phyloP scores from a whole-genome alignment of 2,888 invertebrate species.

The Argyresthia goedartella region DNA sequence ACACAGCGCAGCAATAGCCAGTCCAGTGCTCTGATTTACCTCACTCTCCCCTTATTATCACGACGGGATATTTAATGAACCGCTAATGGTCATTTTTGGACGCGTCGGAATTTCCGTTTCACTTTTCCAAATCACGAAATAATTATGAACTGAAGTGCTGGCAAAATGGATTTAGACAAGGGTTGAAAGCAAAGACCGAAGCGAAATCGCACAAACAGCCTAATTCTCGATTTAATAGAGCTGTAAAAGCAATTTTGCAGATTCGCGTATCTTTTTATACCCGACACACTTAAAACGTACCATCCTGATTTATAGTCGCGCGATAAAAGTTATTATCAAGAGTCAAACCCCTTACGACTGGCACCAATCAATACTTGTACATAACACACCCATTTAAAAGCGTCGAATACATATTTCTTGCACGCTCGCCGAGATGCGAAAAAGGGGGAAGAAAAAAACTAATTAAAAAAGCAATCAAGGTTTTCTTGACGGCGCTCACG shows the following conservation, averaged over 20 bases:
- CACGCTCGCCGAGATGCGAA: constrained; percentile 57
- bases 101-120: constrained; percentile 37
- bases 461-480: constrained; percentile 73
- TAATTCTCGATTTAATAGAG: no score
- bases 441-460: constrained; percentile 66
- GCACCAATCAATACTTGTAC: constrained; percentile 3
- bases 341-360: not conserved
- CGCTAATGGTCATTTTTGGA: constrained; percentile 48
- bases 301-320: no score
- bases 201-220: no score
- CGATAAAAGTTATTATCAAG: no score
- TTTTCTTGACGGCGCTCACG: constrained; percentile 72
- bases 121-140: constrained; percentile 30
- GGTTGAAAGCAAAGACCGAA: no score
- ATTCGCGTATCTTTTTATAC: no score
- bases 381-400: constrained; percentile 26
- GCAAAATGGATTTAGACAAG: not conserved
- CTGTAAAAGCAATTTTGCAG: no score
- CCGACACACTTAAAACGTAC: no score
- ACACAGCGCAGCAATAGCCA: constrained; percentile 33
- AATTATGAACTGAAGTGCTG: constrained; percentile 21
- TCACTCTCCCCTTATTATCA: constrained; percentile 45
- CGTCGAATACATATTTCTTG: constrained; percentile 59
- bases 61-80: constrained; percentile 35
- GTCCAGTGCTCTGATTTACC: constrained; percentile 33